Conservation (phyloP, 2,888 invertebrate genomes). For the Aricia artaxerxes region DNA sequence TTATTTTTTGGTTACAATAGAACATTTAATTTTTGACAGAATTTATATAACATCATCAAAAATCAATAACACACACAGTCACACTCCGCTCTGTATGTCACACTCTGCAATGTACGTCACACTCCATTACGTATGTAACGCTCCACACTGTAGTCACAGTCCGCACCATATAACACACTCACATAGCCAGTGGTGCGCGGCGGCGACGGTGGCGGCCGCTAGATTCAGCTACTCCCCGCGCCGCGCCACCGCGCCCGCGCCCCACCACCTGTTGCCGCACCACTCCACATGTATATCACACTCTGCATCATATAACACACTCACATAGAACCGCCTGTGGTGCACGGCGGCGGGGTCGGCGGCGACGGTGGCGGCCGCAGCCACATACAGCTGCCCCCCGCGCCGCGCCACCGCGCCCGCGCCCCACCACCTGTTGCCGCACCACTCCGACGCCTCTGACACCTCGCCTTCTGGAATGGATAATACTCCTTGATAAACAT, state of each 20-base stretch:
- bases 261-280: conserved; percentile 68
- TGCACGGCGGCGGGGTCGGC: conserved; percentile 92
- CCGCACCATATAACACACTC: conserved; percentile 56
- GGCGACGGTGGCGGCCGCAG: conserved; percentile 89
- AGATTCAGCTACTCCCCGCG: conserved; percentile 86
- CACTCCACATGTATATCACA: background rate
- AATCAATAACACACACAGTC: no score
- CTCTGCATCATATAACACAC: conserved; percentile 48
- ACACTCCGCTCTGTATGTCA: no score
- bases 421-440: conserved; percentile 71
- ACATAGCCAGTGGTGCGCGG: conserved; percentile 90
- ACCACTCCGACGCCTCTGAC: conserved; percentile 26
- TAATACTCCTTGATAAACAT: no score
- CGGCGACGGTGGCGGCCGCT: conserved; percentile 93
- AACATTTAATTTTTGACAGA: no score
- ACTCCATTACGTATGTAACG: no score
- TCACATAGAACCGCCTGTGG: conserved; percentile 93
- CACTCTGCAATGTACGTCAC: no score
- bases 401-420: conserved; percentile 85
- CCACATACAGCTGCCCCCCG: conserved; percentile 86
- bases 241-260: conserved; percentile 84
- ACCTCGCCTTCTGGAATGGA: conserved; percentile 3
- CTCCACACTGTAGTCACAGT: no score
- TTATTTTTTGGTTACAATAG: no score
- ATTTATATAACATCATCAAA: no score